Percentiles rank a stretch among this genome's conserved stretches.
phyloP scores from a whole-genome alignment of 2,113 vertebrate species.

The Gambusia holbrooki region DNA sequence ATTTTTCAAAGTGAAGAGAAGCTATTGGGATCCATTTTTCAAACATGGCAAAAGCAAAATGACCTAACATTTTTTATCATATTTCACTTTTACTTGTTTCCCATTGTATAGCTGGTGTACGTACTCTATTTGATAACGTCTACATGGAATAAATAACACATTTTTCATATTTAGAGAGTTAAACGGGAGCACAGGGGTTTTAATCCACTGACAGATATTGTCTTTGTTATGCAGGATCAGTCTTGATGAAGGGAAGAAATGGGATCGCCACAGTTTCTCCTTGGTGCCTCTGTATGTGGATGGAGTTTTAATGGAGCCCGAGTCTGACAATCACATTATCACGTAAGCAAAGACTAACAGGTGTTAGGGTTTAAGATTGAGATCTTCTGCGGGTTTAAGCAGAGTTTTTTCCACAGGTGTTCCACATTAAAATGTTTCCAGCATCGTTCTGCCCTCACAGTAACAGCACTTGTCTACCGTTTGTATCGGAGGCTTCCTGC shows the following conservation, averaged over 20 bases:
- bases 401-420: slow-evolving; percentile 20
- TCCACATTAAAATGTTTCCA: slow-evolving; percentile 1
- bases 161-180: slow-evolving; percentile 17
- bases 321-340: slow-evolving; percentile 94
- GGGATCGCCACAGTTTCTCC: slow-evolving; percentile 93
- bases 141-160: slow-evolving; percentile 3
- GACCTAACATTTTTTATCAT: slow-evolving; percentile 43
- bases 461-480: not conserved
- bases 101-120: slow-evolving; percentile 13
- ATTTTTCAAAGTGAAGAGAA: slow-evolving; percentile 54
- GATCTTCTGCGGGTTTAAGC: slow-evolving; percentile 25
- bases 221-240: slow-evolving; percentile 85
- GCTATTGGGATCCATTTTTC: slow-evolving; percentile 57
- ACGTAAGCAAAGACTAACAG: slow-evolving; percentile 85
- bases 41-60: slow-evolving; percentile 42
- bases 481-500: not conserved
- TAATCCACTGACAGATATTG: slow-evolving; percentile 36
- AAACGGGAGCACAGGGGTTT: slow-evolving; percentile 17
- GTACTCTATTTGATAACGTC: slow-evolving; percentile 23
- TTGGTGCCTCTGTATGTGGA: slow-evolving; percentile 92
- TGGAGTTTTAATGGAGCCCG: slow-evolving; percentile 92
- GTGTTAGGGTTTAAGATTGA: slow-evolving; percentile 20
- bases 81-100: slow-evolving; percentile 34
- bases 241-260: slow-evolving; percentile 93
- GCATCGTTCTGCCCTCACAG: not conserved